Conservation (phyloP, 2,888 invertebrate genomes). For the Corbicula japonica region DNA sequence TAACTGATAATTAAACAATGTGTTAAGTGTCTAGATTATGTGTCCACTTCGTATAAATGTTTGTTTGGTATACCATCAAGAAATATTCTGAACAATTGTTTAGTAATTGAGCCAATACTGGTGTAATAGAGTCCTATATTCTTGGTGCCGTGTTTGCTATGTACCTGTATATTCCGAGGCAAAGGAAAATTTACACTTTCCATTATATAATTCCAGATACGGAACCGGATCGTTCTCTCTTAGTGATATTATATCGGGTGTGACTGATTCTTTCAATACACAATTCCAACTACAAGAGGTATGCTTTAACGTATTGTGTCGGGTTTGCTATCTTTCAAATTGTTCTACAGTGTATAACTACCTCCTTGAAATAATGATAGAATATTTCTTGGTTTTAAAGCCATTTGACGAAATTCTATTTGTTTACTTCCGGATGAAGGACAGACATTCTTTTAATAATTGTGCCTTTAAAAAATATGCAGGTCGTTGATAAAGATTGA, state of each 20-base stretch:
- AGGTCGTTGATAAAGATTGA: too few relatives aligned
- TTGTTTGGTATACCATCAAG: neutral
- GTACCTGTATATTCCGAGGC: neutral
- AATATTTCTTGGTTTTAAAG: too few relatives aligned
- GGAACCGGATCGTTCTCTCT: slow-evolving; percentile 89
- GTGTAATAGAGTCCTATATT: neutral
- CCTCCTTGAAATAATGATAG: neutral
- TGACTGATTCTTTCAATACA: slow-evolving; percentile 92
- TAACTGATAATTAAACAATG: neutral
- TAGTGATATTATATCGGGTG: slow-evolving; percentile 91
- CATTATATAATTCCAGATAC: slow-evolving; percentile 73
- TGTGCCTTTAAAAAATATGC: neutral
- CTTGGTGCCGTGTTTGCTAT: neutral
- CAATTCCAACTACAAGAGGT: slow-evolving; percentile 93
- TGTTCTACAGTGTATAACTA: neutral
- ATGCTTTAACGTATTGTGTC: slow-evolving; percentile 10
- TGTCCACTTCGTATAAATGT: neutral
- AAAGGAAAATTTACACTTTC: neutral
- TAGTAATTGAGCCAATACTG: neutral
- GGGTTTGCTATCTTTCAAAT: neutral
- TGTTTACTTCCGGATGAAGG: too few relatives aligned
- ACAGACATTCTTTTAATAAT: too few relatives aligned
- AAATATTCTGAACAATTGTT: neutral
- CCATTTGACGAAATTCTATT: too few relatives aligned
- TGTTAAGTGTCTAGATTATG: neutral